Evolutionary conservation across 2,888 invertebrate genomes (phyloP).

Genomic region (Neuroscelio doddi): DNA sequence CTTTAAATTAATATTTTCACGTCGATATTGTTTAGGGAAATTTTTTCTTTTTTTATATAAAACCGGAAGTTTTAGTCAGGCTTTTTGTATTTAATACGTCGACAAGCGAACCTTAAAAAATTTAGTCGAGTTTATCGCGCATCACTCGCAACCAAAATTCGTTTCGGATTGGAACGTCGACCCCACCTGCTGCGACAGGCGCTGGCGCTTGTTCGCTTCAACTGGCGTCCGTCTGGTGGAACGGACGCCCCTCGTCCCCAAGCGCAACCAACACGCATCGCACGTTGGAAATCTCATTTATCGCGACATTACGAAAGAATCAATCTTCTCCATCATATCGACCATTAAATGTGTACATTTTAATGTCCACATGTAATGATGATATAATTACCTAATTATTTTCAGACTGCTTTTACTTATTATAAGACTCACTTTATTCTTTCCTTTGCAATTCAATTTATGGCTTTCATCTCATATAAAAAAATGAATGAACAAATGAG

Average conservation of each 20-base stretch:
- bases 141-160: neutral
- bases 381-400: neutral
- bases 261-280: no score
- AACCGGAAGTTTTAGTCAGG: no score
- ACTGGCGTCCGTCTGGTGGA: slow-evolving; percentile 9
- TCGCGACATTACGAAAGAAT: neutral
- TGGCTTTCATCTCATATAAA: no score
- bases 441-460: no score
- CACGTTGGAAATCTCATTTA: no score
- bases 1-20: no score
- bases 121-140: neutral
- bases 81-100: no score
- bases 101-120: neutral
- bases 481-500: no score
- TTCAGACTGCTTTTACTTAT: no score
- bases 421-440: no score
- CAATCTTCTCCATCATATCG: slow-evolving; percentile 23
- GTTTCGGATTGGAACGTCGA: slow-evolving; percentile 4
- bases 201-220: slow-evolving; percentile 7
- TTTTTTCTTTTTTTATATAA: no score
- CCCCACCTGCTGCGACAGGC: slow-evolving; percentile 5
- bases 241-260: slow-evolving; percentile 1
- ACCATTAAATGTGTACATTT: neutral
- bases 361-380: neutral
- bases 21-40: no score